Percentiles rank a stretch among this genome's conserved stretches.
These are phyloP conservation scores for Temnothorax rugatulus DNA, from an alignment of 2,888 invertebrate genomes.

Conservation along the genomic window DNA sequence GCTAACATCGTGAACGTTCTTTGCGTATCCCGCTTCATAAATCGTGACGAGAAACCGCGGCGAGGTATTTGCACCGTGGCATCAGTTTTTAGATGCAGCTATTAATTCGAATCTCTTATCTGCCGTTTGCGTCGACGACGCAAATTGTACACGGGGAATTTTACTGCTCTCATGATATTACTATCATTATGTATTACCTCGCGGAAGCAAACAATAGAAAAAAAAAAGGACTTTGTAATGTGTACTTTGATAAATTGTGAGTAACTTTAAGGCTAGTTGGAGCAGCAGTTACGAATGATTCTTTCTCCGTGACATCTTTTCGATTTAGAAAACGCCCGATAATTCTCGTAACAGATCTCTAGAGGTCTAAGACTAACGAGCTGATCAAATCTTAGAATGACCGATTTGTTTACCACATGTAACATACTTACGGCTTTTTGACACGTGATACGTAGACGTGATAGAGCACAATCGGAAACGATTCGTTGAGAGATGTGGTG, in stretches of 20 bases:
- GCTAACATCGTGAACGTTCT: constrained; percentile 72
- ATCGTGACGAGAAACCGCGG: constrained; percentile 73
- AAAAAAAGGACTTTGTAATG: neutral
- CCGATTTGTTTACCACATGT: constrained; percentile 50
- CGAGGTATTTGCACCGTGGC: constrained; percentile 22
- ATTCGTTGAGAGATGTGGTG: neutral
- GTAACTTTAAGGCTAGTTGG: neutral
- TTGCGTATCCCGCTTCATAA: constrained; percentile 74
- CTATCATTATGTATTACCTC: neutral
- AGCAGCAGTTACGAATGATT: neutral
- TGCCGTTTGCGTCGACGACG: constrained; percentile 1
- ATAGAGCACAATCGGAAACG: constrained; percentile 42
- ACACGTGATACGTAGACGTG: constrained; percentile 33
- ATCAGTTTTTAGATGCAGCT: constrained; percentile 28
- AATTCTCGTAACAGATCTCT: constrained; percentile 28
- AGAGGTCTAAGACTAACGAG: constrained; percentile 37
- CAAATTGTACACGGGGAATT: neutral
- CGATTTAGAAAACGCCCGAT: constrained; percentile 6
- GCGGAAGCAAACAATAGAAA: neutral
- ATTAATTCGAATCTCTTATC: constrained; percentile 34
- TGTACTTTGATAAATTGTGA: neutral
- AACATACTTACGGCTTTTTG: constrained; percentile 49
- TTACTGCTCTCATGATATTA: neutral
- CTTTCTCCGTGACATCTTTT: constrained; percentile 21
- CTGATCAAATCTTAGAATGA: constrained; percentile 57